phyloP scores from a whole-genome alignment of 2,113 vertebrate genomes.

The Ageneiosus marmoratus region DNA sequence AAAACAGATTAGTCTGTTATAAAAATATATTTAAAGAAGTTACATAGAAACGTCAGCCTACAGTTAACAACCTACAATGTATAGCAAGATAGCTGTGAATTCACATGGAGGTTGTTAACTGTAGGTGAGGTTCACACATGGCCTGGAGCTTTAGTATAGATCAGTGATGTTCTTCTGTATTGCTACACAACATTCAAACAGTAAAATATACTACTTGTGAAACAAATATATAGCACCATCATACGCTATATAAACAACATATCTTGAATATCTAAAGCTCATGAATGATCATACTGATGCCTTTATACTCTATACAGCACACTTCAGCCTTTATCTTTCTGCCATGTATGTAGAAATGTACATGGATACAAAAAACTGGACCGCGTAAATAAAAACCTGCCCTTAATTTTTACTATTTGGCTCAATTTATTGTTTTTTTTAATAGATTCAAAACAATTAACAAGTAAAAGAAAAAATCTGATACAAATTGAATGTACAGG shows the following conservation, averaged over 20 bases:
- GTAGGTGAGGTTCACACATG: neutral
- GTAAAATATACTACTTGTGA: too few species aligned
- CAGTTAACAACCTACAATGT: neutral
- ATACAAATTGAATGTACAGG: neutral
- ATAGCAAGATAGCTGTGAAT: neutral
- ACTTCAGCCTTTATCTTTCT: neutral
- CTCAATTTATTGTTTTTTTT: neutral
- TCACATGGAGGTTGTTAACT: neutral
- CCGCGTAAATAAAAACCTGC: neutral
- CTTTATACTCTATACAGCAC: neutral
- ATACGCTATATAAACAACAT: too few species aligned
- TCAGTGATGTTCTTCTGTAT: neutral
- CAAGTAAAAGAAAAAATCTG: too few species aligned
- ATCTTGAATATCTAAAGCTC: neutral
- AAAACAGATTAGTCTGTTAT: neutral
- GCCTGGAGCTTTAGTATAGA: neutral
- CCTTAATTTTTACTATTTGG: neutral
- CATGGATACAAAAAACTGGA: neutral
- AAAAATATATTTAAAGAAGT: neutral
- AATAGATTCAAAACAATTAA: neutral
- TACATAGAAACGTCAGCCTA: neutral
- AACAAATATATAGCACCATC: neutral
- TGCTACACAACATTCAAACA: neutral
- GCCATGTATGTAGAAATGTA: neutral
- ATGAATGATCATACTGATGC: too few species aligned